Evolutionary conservation across 2,797 vertebrate species (phyloP).

Genomic region (Gadopsis bispinosus): DNA sequence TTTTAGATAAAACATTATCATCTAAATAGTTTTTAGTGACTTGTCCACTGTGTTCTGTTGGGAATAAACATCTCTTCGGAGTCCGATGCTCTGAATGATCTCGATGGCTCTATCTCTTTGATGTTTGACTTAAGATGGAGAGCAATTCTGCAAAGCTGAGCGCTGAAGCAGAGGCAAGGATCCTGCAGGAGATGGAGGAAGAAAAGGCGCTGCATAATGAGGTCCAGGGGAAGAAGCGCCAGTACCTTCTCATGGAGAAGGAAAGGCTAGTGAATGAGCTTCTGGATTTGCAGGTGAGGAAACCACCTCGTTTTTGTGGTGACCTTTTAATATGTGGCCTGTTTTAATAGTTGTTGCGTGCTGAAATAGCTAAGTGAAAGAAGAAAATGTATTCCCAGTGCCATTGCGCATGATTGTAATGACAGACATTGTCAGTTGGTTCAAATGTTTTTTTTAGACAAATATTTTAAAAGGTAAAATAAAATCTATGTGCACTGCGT

Average conservation of each 20-base stretch:
- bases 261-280: constrained; percentile 71
- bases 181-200: constrained; percentile 82
- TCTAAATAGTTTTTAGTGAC: neutral
- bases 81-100: neutral
- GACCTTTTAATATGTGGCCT: neutral
- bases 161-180: constrained; percentile 82
- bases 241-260: constrained; percentile 79
- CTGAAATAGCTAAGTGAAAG: neutral
- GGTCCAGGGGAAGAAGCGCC: constrained; percentile 77
- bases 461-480: neutral
- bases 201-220: constrained; percentile 76
- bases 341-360: neutral
- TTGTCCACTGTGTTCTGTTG: neutral
- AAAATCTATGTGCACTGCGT: neutral
- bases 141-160: constrained; percentile 79
- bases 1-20: neutral
- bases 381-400: neutral
- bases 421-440: neutral
- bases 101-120: neutral
- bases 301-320: neutral
- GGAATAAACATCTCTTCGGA: neutral
- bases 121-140: constrained; percentile 81
- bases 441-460: neutral
- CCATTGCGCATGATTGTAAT: neutral
- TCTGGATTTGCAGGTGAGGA: constrained; percentile 88